These are phyloP conservation scores for Hystrix brachyura DNA, from an alignment of 2,113 vertebrate genomes.

Conservation along the genomic window DNA sequence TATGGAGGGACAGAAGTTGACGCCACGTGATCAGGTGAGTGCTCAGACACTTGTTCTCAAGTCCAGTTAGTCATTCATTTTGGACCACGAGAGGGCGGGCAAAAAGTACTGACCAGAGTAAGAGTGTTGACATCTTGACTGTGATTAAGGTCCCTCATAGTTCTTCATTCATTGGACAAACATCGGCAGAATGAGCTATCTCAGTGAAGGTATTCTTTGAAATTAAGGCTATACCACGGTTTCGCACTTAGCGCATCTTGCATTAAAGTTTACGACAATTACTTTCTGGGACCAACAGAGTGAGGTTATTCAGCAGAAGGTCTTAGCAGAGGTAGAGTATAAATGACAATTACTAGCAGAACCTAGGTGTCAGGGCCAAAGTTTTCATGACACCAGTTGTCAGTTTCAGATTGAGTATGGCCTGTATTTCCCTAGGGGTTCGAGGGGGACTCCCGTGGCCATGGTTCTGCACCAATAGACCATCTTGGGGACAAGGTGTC, in stretches of 20 bases:
- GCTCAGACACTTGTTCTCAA: no score
- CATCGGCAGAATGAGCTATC: not conserved
- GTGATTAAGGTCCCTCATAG: not conserved
- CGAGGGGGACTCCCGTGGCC: not conserved
- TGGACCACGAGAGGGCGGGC: no score
- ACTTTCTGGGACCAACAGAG: not conserved
- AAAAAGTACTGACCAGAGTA: no score
- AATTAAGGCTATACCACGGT: not conserved
- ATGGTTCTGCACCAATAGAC: not conserved
- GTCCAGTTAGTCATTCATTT: no score
- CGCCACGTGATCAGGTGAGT: no score
- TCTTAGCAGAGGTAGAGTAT: not conserved
- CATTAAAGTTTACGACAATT: not conserved
- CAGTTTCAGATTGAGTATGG: not conserved
- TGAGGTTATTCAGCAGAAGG: not conserved
- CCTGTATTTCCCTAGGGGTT: fast-evolving
- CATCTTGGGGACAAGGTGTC: not conserved
- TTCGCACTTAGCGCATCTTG: not conserved
- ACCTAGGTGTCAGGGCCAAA: not conserved
- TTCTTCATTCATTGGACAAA: not conserved
- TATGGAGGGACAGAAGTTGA: not conserved
- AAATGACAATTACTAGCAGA: not conserved
- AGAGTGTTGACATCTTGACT: not conserved
- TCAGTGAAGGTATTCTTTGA: not conserved
- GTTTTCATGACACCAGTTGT: fast-evolving